phyloP scores from a whole-genome alignment of 2,113 vertebrate genomes.

The Alouatta palliata region DNA sequence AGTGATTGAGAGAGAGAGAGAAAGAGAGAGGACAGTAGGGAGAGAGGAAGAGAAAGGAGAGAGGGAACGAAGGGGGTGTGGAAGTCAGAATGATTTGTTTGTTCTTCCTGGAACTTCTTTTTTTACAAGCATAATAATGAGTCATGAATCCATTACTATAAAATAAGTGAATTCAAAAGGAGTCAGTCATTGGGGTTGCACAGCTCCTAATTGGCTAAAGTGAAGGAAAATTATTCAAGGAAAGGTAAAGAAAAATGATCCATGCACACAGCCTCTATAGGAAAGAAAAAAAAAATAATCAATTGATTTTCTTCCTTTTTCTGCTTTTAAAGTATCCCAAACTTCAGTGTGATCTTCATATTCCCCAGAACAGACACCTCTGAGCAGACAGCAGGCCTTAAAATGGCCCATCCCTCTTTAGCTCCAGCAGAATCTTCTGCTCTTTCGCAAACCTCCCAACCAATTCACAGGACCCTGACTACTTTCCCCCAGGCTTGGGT shows the following conservation, averaged over 20 bases:
- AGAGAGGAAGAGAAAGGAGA: not conserved
- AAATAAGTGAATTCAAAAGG: conserved; percentile 44
- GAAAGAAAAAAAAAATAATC: conserved; percentile 60
- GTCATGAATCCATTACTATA: conserved; percentile 60
- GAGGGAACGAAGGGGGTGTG: not conserved
- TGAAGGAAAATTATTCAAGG: conserved; percentile 77
- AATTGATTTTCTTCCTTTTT: conserved; percentile 63
- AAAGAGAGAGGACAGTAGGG: no score
- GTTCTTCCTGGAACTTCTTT: conserved; percentile 59
- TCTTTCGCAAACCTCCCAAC: not conserved
- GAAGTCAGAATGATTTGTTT: not conserved
- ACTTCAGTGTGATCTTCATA: conserved; percentile 57
- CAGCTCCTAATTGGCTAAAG: conserved; percentile 76
- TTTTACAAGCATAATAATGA: conserved; percentile 56
- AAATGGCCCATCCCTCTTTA: no score
- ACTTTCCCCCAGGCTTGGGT: not conserved
- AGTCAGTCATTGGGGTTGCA: conserved; percentile 74
- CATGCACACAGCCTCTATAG: not conserved
- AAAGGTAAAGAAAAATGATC: conserved; percentile 69
- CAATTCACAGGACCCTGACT: not conserved
- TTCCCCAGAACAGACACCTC: not conserved
- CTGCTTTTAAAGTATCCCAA: conserved; percentile 54
- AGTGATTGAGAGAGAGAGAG: not conserved
- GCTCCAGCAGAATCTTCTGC: not conserved
- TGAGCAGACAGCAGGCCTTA: not conserved